Base-by-base conservation (phyloP, 2,113 vertebrate genomes). In the Syrrhaptes paradoxus region DNA sequence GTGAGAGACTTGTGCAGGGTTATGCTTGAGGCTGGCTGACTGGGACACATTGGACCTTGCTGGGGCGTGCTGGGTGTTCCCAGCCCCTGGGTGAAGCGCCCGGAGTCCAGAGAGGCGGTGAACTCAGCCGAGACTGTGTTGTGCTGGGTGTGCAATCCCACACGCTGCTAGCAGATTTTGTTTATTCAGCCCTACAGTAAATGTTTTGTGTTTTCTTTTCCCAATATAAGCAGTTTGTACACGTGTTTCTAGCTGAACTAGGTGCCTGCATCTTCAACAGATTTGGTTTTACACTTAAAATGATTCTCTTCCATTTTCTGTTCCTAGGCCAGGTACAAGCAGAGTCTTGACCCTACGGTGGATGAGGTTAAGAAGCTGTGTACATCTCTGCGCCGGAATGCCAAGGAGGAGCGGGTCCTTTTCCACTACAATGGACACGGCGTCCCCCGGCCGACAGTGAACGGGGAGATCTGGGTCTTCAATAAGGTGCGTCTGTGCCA, bases 361-460 rank as follows among this genome's bases (percentile, higher is more conserved):
- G 99, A 99, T 2, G 99, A 99, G 90, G 99, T 99, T 80, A 99
- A 99, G 98, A 99, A 99, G 70, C 98, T 99, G 46, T 99, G 99
- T 89, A 99, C 99, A 1, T 99, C 99, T 0, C 96, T 99, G 86
- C 98, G 99, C 22, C 98, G 99, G 10, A 99, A 99, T 4, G 99
- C 99, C 97, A 99, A 99, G 96, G 99, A 99, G 87, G 99, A 99
- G 96, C 98, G 99, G 4, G 99, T 99, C 15, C 98, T 99, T 81
- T 99, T 99, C 97, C 99, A 99, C 98, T 99, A 99, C 98, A 99
- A 99, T 1, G 99, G 99, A n/a, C 99, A 99, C 6, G 99, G 99
- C 2, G 99, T 99, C 38, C 99, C 99, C 45, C 97, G 99, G 83
- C 99, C 99, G 29, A 99, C 99, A 0, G 99, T 99, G 63, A 99